phyloP scores from a whole-genome alignment of 2,797 vertebrate species.

The Malacoctenus gilli region DNA sequence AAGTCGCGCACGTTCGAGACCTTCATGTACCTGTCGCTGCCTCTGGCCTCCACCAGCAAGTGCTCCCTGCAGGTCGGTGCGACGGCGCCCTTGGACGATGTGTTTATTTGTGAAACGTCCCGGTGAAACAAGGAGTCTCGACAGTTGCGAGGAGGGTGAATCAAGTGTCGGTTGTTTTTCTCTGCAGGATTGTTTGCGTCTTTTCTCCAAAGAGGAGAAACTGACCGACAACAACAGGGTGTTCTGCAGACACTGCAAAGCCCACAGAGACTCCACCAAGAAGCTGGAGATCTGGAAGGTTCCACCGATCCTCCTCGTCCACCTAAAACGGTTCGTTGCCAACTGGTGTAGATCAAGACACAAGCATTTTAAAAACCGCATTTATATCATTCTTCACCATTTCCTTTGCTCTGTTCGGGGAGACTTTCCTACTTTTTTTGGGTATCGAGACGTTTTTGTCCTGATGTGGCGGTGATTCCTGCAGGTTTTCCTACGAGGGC shows the following conservation, averaged over 20 bases:
- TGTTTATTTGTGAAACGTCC: too few relatives aligned
- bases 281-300: slow-evolving; percentile 99
- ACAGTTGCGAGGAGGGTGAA: not conserved
- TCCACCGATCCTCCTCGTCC: slow-evolving; percentile 93
- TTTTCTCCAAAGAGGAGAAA: slow-evolving; percentile 97
- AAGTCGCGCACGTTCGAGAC: slow-evolving; percentile 97
- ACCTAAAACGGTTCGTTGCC: slow-evolving; percentile 90
- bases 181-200: slow-evolving; percentile 92
- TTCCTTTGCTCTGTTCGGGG: too few relatives aligned
- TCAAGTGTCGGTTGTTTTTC: not conserved
- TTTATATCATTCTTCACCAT: too few relatives aligned
- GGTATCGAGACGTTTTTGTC: not conserved
- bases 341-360: too few relatives aligned
- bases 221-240: slow-evolving; percentile 96
- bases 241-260: slow-evolving; percentile 96
- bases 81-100: not conserved
- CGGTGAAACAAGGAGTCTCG: not conserved
- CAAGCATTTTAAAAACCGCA: too few relatives aligned
- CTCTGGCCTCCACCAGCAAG: slow-evolving; percentile 92
- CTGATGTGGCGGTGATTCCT: slow-evolving; percentile 19
- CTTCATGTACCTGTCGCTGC: slow-evolving; percentile 96
- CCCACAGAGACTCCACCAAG: slow-evolving; percentile 94
- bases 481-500: slow-evolving; percentile 95
- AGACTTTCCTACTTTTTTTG: not conserved
- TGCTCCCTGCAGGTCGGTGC: slow-evolving; percentile 91